Percentiles rank a stretch among this genome's conserved stretches.
These are phyloP conservation scores for Anthrax anthrax DNA, from an alignment of 2,888 invertebrate genomes.

Conservation along the genomic window DNA sequence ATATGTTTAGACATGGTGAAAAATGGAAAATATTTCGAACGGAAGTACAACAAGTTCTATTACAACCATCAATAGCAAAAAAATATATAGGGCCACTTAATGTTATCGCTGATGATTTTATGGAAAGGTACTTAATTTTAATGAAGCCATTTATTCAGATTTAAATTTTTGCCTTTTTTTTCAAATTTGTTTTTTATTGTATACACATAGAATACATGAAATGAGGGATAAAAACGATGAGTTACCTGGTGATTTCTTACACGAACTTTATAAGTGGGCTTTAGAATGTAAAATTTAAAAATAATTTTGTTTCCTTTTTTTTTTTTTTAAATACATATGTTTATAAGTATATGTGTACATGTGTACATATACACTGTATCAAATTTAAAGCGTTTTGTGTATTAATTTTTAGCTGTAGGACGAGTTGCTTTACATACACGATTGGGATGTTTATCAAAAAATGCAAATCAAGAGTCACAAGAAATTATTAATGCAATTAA, in stretches of 20 bases:
- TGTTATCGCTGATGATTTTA: conserved; percentile 61
- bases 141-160: not conserved
- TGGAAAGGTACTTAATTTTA: conserved; percentile 40
- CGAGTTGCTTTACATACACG: conserved; percentile 68
- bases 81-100: conserved; percentile 61
- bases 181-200: not conserved
- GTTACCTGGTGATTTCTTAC: conserved; percentile 67
- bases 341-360: too few relatives aligned
- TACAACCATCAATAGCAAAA: conserved; percentile 64
- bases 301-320: too few relatives aligned
- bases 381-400: not conserved
- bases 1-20: conserved; percentile 58
- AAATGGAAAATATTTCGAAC: conserved; percentile 75
- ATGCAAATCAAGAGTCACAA: conserved; percentile 48
- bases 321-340: conserved; percentile 3
- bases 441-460: conserved; percentile 53
- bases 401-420: conserved; percentile 52
- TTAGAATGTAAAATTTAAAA: conserved; percentile 80
- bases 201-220: conserved; percentile 42
- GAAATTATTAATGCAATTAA: conserved; percentile 65
- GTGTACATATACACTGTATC: too few relatives aligned
- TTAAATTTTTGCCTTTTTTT: not conserved
- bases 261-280: conserved; percentile 85
- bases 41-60: conserved; percentile 69
- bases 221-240: conserved; percentile 49